Base-by-base conservation (phyloP, 2,113 vertebrate genomes). In the Trematomus loennbergii region DNA sequence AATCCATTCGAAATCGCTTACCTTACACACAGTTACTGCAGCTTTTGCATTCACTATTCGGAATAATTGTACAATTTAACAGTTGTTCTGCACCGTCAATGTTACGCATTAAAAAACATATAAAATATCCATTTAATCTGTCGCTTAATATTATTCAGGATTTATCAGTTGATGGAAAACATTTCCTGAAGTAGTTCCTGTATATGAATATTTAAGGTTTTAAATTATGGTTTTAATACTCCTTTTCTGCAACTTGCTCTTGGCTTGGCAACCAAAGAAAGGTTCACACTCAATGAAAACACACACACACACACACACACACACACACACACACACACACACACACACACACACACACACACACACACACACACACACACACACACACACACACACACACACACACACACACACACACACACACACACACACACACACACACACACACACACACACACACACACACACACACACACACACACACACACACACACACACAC, bases 211-310 rank as follows among this genome's bases (percentile, higher is more conserved):
- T 67, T 68, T 52, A 36, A 54, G 61, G 49, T 72, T 40, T 40
- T 70, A 75, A 78, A 18, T 78, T 71, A 84, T 75, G 55, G 61
- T 73, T 85, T 79, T 79, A 88, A 79, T 88, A 50, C 25, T 22
- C 8, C 54, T 1, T 15, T 55, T 22, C 43, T 55, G 46, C 49
- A 82, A 16, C 22, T 2, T 53, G n/a, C 33, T 25, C 53, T 58
- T 18, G 63, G 46, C 33, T 25, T 29, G 25, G 60, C 6, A 71
- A 22, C 40, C 15, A 2, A 22, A n/a, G 13, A 60, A 74, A 68
- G 29, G 61, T 50, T 11, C 55, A 43, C n/a, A 60, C 25, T 52
- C 63, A 33, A 65, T 49, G 45, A 5, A 49, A 25, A 49, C 62
- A 15, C 62, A 48, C 60, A 20, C 12, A 62, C 40, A 20, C 5